A percentile compares a stretch with the other conserved stretches of the same genome.
phyloP scores from a whole-genome alignment of 2,888 invertebrate species.

The Tillus elongatus region DNA sequence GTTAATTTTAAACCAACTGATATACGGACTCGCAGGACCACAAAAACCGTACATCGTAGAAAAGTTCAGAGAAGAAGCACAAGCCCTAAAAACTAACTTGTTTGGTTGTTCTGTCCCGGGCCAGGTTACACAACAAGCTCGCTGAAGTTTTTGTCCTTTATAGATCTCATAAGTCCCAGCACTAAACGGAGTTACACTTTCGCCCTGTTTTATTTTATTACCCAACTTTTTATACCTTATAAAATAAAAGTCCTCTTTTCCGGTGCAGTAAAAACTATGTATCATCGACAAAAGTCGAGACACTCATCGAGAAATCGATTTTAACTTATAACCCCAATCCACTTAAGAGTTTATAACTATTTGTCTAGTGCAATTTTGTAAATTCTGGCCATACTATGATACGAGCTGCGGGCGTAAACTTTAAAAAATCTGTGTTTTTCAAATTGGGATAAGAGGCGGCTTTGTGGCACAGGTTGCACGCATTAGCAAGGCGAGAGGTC shows the following conservation, averaged over 20 bases:
- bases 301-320: too few relatives aligned
- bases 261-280: too few relatives aligned
- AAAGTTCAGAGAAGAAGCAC: conserved; percentile 22
- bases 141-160: conserved; percentile 21
- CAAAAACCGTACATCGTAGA: conserved; percentile 17
- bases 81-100: conserved; percentile 23
- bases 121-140: conserved; percentile 24
- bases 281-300: too few relatives aligned
- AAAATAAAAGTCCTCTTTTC: too few relatives aligned
- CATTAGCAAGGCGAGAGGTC: too few relatives aligned
- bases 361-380: too few relatives aligned
- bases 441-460: neutral
- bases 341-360: too few relatives aligned
- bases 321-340: too few relatives aligned
- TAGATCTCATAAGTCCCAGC: conserved; percentile 12
- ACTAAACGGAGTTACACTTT: conserved; percentile 20
- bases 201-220: conserved; percentile 25
- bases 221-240: conserved; percentile 18
- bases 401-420: too few relatives aligned
- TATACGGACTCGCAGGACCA: conserved; percentile 5
- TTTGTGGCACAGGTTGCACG: neutral
- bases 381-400: too few relatives aligned
- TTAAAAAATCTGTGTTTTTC: conserved; percentile 6
- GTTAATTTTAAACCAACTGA: neutral
- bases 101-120: conserved; percentile 21